These are phyloP conservation scores for Lissonota sp. DNA, from an alignment of 2,888 invertebrate species.

Conservation along the genomic window DNA sequence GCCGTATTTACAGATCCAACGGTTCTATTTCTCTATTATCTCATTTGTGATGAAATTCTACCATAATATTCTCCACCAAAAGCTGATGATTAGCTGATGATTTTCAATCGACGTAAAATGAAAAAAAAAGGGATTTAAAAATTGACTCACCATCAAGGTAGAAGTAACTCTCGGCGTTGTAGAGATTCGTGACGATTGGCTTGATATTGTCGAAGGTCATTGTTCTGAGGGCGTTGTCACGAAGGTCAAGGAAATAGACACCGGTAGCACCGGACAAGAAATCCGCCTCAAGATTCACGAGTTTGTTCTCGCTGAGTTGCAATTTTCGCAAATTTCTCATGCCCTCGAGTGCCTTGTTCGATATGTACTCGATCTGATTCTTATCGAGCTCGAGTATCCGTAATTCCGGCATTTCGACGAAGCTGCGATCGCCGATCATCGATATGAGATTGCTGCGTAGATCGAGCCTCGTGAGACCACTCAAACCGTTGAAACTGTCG, in stretches of 20 bases:
- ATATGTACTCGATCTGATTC: constrained; percentile 89
- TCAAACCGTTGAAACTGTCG: constrained; percentile 91
- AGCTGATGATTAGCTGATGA: no score
- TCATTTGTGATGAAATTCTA: no score
- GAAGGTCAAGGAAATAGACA: constrained; percentile 90
- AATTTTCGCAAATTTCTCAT: constrained; percentile 89
- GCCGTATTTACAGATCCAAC: no score
- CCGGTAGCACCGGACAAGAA: constrained; percentile 90
- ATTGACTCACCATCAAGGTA: constrained; percentile 89
- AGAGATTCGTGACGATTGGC: constrained; percentile 91
- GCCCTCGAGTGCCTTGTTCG: constrained; percentile 91
- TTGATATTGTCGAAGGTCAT: constrained; percentile 91
- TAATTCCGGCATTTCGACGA: constrained; percentile 91
- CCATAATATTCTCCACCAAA: no score
- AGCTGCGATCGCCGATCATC: constrained; percentile 91
- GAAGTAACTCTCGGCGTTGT: constrained; percentile 90
- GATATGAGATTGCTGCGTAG: constrained; percentile 90
- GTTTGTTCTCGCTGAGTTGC: constrained; percentile 90
- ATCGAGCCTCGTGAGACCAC: constrained; percentile 90
- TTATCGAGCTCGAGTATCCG: constrained; percentile 89
- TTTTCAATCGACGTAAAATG: no score
- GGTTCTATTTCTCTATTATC: no score
- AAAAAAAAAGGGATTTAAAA: not conserved
- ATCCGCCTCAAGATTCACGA: constrained; percentile 89
- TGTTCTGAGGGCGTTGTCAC: constrained; percentile 91